Evolutionary conservation across 1,140 invertebrate species (phyloP).

Genomic region (Procambarus virginalis): DNA sequence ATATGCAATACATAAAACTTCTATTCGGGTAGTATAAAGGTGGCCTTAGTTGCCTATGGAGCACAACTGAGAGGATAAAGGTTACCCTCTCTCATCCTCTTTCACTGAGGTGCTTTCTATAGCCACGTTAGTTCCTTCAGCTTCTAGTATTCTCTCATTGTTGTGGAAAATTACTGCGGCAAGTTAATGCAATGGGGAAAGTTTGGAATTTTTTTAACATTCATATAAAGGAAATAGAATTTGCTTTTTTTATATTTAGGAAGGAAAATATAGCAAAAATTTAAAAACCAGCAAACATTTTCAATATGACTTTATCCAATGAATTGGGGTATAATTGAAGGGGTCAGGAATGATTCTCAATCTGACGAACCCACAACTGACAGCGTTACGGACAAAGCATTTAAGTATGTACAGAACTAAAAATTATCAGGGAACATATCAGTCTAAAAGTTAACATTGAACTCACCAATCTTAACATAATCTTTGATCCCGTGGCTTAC

Average conservation of each 20-base stretch:
- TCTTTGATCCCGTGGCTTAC: not conserved
- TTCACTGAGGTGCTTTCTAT: too few relatives aligned
- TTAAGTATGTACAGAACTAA: not conserved
- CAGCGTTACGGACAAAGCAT: not conserved
- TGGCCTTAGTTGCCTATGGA: not conserved
- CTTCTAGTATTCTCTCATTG: not conserved
- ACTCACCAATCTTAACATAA: not conserved
- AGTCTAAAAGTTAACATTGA: not conserved
- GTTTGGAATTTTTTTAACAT: not conserved
- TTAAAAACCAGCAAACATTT: too few relatives aligned
- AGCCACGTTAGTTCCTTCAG: not conserved
- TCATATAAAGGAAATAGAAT: not conserved
- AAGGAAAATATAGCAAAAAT: too few relatives aligned
- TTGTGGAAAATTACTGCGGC: not conserved
- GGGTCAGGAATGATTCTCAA: not conserved
- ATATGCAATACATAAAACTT: not conserved
- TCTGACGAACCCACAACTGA: not conserved
- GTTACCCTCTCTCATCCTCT: too few relatives aligned
- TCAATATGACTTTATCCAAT: too few relatives aligned
- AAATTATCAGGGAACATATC: not conserved
- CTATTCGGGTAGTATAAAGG: not conserved
- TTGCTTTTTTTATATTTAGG: too few relatives aligned
- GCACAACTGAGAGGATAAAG: not conserved
- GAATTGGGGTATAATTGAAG: not conserved
- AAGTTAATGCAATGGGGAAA: not conserved